phyloP scores from a whole-genome alignment of 2,797 vertebrate genomes.

The Hozukius guyotensis region DNA sequence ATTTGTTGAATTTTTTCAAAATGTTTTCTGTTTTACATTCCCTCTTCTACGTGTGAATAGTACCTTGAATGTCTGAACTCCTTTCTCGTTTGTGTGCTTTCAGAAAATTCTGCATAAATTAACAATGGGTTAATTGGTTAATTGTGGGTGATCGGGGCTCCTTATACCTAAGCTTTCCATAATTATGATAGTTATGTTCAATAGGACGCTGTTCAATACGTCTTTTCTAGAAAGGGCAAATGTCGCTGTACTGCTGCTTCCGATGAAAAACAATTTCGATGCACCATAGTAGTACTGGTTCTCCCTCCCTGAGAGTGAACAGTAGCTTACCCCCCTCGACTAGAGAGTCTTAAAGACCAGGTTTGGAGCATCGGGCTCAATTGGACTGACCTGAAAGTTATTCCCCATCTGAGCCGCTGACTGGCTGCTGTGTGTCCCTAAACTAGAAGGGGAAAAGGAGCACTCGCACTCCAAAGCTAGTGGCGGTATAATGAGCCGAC shows the following conservation, averaged over 20 bases:
- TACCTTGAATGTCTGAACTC: background rate
- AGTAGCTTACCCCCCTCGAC: background rate
- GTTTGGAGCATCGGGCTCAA: constrained; percentile 59
- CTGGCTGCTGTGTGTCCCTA: constrained; percentile 54
- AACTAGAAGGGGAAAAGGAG: constrained; percentile 52
- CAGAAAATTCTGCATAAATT: background rate
- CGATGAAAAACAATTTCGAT: background rate
- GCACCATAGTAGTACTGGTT: background rate
- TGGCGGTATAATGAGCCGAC: constrained; percentile 81
- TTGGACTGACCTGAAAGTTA: constrained; percentile 78
- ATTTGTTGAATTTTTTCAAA: background rate
- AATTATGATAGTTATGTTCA: background rate
- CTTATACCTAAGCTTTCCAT: background rate
- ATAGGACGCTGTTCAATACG: background rate
- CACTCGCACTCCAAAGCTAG: constrained; percentile 63
- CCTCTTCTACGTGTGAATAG: background rate
- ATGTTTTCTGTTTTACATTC: background rate
- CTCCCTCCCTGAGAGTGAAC: background rate
- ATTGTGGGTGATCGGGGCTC: background rate
- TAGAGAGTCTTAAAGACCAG: constrained; percentile 46
- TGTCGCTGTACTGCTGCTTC: background rate
- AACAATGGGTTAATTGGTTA: background rate
- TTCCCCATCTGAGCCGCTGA: constrained; percentile 61
- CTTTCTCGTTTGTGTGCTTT: background rate
- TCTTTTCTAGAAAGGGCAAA: background rate